Evolutionary conservation across 2,888 invertebrate genomes (phyloP).

Genomic region (Ophion costatus): DNA sequence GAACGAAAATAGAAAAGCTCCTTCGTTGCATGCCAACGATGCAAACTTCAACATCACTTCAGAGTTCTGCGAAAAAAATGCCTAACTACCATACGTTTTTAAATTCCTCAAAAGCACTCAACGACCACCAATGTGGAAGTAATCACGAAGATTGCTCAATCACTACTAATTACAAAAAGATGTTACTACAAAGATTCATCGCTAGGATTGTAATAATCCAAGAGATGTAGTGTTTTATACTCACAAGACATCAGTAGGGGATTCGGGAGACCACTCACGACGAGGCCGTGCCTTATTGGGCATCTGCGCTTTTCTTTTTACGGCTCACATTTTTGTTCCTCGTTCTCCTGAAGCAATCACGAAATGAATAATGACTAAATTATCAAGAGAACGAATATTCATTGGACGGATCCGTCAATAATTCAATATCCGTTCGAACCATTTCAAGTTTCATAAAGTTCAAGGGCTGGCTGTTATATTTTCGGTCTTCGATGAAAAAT

Average conservation of each 20-base stretch:
- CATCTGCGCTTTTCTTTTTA: conserved; percentile 74
- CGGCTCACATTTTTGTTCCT: conserved; percentile 75
- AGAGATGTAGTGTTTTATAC: conserved; percentile 64
- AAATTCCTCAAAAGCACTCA: too few species aligned
- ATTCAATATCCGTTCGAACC: background rate
- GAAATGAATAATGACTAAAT: conserved; percentile 18
- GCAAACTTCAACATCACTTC: too few species aligned
- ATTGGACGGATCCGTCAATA: background rate
- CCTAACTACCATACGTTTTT: too few species aligned
- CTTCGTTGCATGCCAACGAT: too few species aligned
- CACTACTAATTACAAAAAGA: too few species aligned
- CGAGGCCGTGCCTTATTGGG: conserved; percentile 80
- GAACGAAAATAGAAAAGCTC: too few species aligned
- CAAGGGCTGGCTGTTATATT: background rate
- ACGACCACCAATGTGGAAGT: too few species aligned
- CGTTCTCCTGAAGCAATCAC: conserved; percentile 69
- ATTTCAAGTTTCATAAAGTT: background rate
- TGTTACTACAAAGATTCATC: background rate
- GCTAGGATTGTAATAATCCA: background rate
- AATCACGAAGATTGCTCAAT: too few species aligned
- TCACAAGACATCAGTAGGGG: conserved; percentile 81
- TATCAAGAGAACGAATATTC: background rate
- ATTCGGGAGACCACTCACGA: conserved; percentile 81
- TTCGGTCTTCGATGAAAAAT: background rate
- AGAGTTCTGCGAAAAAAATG: too few species aligned